These are phyloP conservation scores for Macrotis lagotis DNA, from an alignment of 2,113 vertebrate species.

Conservation along the genomic window DNA sequence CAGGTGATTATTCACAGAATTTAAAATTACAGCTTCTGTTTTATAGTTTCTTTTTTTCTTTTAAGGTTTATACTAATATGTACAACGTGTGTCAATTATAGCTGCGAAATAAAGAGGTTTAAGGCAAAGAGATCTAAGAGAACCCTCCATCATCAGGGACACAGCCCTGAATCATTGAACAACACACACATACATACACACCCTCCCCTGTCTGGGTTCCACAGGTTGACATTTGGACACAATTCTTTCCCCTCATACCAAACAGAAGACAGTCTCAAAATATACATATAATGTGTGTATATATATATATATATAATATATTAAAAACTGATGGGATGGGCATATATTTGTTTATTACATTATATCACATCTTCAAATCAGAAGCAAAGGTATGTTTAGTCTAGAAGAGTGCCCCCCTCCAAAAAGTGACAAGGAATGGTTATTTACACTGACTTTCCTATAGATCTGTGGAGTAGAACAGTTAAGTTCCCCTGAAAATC, in stretches of 20 bases:
- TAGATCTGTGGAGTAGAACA: conserved; percentile 41
- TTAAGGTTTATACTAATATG: conserved; percentile 69
- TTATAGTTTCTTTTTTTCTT: conserved; percentile 66
- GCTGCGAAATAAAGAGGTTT: conserved; percentile 81
- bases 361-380: conserved; percentile 70
- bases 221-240: conserved; percentile 54
- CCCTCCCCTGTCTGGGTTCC: background rate
- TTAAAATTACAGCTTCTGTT: conserved; percentile 79
- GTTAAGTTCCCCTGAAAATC: conserved; percentile 40
- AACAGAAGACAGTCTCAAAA: conserved; percentile 51
- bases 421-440: conserved; percentile 71
- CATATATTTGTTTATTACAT: conserved; percentile 78
- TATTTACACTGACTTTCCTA: conserved; percentile 72
- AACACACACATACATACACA: background rate
- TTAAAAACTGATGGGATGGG: conserved; percentile 57
- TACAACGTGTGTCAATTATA: conserved; percentile 72
- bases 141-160: conserved; percentile 47
- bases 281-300: conserved; percentile 59
- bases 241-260: conserved; percentile 51
- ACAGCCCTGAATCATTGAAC: conserved; percentile 28
- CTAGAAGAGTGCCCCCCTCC: conserved; percentile 54
- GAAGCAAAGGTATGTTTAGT: conserved; percentile 67
- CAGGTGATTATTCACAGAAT: conserved; percentile 81
- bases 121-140: conserved; percentile 85
- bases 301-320: conserved; percentile 68